Percentiles rank a stretch among this genome's conserved stretches.
phyloP scores from a whole-genome alignment of 2,113 vertebrate species.

The Rallus limicola region DNA sequence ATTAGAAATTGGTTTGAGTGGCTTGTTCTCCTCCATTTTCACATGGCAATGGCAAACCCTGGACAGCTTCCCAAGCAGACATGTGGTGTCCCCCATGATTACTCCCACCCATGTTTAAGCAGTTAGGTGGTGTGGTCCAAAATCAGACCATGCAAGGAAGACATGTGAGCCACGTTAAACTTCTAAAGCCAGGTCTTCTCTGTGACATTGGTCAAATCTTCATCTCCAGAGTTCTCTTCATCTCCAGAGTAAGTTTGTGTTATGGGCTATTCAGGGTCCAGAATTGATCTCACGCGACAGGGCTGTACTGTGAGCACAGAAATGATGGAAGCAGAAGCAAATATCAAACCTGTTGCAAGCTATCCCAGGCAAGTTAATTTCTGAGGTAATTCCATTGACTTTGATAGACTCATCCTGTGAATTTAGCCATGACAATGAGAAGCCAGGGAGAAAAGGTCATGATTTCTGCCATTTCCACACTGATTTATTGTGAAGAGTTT shows the following conservation, averaged over 20 bases:
- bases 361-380: constrained; percentile 2
- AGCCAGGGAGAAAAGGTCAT: background rate
- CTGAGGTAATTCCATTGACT: background rate
- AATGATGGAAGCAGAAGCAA: background rate
- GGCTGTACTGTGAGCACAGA: fast-evolving
- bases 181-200: background rate
- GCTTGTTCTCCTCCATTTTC: background rate
- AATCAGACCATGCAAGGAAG: background rate
- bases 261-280: background rate
- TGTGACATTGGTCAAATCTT: background rate
- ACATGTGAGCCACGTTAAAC: fast-evolving
- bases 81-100: background rate
- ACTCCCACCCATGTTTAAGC: background rate
- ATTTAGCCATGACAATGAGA: background rate
- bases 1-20: background rate
- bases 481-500: background rate
- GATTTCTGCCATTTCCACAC: background rate
- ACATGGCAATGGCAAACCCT: background rate
- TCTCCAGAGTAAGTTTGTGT: background rate
- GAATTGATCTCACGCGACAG: background rate
- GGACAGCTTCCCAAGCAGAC: background rate
- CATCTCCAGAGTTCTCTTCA: background rate
- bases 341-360: background rate
- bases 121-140: background rate
- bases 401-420: background rate